These are phyloP conservation scores for Nipponacmea schrenckii DNA, from an alignment of 2,888 invertebrate species.

Conservation along the genomic window DNA sequence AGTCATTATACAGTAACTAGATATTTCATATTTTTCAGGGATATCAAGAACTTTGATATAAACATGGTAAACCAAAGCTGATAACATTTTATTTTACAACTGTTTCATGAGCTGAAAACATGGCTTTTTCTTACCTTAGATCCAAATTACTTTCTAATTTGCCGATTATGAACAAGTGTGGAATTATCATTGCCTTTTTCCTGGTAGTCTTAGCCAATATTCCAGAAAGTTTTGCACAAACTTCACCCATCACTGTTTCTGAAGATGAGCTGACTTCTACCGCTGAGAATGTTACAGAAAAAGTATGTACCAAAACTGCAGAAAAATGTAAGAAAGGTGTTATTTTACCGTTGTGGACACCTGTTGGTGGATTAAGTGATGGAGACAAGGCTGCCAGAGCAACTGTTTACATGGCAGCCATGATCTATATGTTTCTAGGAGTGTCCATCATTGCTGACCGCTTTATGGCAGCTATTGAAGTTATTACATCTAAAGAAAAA, in stretches of 20 bases:
- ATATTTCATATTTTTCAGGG: too few relatives aligned
- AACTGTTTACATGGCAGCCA: conserved; percentile 85
- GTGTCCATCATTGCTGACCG: conserved; percentile 98
- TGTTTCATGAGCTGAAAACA: too few relatives aligned
- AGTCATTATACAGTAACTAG: too few relatives aligned
- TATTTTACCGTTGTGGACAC: conserved; percentile 88
- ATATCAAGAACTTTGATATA: too few relatives aligned
- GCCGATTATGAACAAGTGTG: neutral
- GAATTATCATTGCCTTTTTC: neutral
- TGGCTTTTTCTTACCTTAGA: neutral
- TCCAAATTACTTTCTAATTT: neutral
- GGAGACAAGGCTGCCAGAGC: conserved; percentile 87
- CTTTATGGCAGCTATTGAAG: conserved; percentile 99
- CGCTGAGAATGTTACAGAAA: conserved; percentile 10
- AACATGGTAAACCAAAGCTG: too few relatives aligned
- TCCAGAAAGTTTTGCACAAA: conserved; percentile 19
- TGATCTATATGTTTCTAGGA: conserved; percentile 96
- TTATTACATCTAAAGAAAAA: conserved; percentile 97
- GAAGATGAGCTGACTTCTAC: neutral
- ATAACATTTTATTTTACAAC: too few relatives aligned
- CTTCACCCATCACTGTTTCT: conserved; percentile 14
- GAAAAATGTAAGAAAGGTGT: conserved; percentile 82
- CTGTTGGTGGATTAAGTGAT: conserved; percentile 72
- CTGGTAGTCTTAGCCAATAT: conserved; percentile 29
- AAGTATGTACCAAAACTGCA: conserved; percentile 37